Percentiles rank a stretch among this genome's conserved stretches.
phyloP scores from a whole-genome alignment of 2,888 invertebrate species.

The Stenodema calcarata region DNA sequence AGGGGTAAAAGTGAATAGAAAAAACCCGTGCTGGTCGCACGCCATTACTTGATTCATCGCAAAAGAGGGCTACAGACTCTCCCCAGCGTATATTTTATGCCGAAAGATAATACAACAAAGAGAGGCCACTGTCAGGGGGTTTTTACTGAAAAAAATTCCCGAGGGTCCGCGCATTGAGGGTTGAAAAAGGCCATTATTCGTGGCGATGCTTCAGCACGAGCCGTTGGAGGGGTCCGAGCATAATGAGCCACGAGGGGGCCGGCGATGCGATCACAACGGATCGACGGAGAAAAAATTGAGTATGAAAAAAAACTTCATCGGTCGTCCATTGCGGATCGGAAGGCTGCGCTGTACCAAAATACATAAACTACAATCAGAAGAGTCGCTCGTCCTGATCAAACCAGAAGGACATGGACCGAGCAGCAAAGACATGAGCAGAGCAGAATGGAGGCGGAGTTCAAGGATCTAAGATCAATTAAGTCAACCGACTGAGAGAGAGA shows the following conservation, averaged over 20 bases:
- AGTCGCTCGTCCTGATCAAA: too few relatives aligned
- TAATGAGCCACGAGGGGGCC: background rate
- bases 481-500: too few relatives aligned
- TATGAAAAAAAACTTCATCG: background rate
- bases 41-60: conserved; percentile 20
- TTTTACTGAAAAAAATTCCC: background rate
- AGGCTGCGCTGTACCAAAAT: background rate
- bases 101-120: background rate
- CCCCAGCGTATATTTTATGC: conserved; percentile 31
- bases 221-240: conserved; percentile 16
- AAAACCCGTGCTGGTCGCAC: conserved; percentile 28
- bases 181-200: background rate
- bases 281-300: background rate
- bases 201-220: conserved; percentile 6
- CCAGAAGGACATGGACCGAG: too few relatives aligned
- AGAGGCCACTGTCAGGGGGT: background rate
- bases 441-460: too few relatives aligned
- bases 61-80: background rate
- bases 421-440: too few relatives aligned
- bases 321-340: background rate
- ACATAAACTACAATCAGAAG: too few relatives aligned
- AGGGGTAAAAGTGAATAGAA: background rate
- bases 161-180: background rate
- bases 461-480: too few relatives aligned
- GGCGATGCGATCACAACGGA: background rate